Evolutionary conservation across 2,797 vertebrate genomes (phyloP), one percentile per base, ranked within the genome.

Genomic region (Ambastaia sidthimunki): DNA sequence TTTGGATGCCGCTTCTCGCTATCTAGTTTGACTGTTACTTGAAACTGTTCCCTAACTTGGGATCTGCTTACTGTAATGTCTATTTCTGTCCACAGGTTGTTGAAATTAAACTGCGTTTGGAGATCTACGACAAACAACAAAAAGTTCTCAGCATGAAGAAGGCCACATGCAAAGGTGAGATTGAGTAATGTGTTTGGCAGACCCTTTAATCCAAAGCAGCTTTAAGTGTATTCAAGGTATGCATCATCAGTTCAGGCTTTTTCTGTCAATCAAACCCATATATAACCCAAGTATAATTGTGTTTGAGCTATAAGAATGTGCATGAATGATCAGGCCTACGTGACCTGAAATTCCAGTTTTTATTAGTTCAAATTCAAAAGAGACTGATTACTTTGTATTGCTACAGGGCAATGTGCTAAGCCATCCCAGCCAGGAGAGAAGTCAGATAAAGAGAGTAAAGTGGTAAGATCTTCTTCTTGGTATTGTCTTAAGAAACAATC

Each of bases 91-190:
- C 12, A 47, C 88, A 98, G 97, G 96, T 98, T 84, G 96, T 97
- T 68, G 96, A 97, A 92, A 96, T 98, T 86, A 98, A 98, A 87
- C 92, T 97, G 12, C 96, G 95, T 85, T 96, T 97, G 91, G 94
- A 97, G 89, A 94, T 97, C 88, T 94, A 95, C 89, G 94, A 96
- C 86, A 97, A 98, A 88, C 93, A 93, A 71, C 93, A 93, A 37
- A 96, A 96, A 93, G 91, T 93, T 2, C 91, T 96, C 62, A 86
- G 93, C 82, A 85, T 97, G 84, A 95, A 95, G 84, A 95, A 93
- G 83, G 88, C 89, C 57, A 91, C 92, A 78, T 89, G 83, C 80
- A 94, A 89, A 95, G 95, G 96, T 96, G 83, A 7, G 69, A 74
- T 55, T 48, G 21, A 50, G 62, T 11, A 25, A 3, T 60, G 21